phyloP scores from a whole-genome alignment of 2,888 invertebrate genomes.

The Pyrocoelia pectoralis region DNA sequence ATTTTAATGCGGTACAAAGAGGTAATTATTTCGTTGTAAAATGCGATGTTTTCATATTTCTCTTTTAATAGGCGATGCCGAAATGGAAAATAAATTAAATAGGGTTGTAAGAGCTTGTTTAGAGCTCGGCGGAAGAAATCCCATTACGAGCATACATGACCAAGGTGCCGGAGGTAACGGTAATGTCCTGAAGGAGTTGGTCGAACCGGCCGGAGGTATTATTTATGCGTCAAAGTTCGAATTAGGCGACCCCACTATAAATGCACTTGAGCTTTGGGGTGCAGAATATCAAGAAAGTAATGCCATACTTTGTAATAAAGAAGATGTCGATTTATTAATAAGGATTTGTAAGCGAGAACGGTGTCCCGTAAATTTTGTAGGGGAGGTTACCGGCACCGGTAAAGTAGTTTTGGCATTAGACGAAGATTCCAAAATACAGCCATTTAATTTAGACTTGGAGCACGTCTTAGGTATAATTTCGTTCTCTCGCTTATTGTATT shows the following conservation, averaged over 20 bases:
- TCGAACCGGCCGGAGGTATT: constrained; percentile 93
- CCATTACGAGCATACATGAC: constrained; percentile 95
- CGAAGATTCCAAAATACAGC: constrained; percentile 67
- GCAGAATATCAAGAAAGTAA: constrained; percentile 98
- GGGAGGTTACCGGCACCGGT: constrained; percentile 88
- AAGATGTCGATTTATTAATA: constrained; percentile 70
- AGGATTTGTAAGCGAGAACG: constrained; percentile 86
- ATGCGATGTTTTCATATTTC: too few species aligned
- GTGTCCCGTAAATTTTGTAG: constrained; percentile 93
- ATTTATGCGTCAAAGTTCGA: constrained; percentile 88
- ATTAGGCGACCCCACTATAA: constrained; percentile 94
- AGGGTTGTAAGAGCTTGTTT: constrained; percentile 91
- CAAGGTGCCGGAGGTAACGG: constrained; percentile 99
- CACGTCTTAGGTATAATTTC: constrained; percentile 76
- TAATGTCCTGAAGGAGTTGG: constrained; percentile 96
- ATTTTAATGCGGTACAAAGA: constrained; percentile 97
- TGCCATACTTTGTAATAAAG: constrained; percentile 80
- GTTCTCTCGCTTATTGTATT: background rate
- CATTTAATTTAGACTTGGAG: constrained; percentile 89
- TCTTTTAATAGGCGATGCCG: constrained; percentile 79
- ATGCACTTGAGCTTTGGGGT: constrained; percentile 94
- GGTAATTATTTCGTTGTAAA: constrained; percentile 51
- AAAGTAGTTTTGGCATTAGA: constrained; percentile 73
- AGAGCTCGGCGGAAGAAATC: constrained; percentile 83
- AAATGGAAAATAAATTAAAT: constrained; percentile 98